Percentiles rank a stretch among this genome's conserved stretches.
These are phyloP conservation scores for Potamilus streckersoni DNA, from an alignment of 1,140 invertebrate genomes.

Conservation along the genomic window DNA sequence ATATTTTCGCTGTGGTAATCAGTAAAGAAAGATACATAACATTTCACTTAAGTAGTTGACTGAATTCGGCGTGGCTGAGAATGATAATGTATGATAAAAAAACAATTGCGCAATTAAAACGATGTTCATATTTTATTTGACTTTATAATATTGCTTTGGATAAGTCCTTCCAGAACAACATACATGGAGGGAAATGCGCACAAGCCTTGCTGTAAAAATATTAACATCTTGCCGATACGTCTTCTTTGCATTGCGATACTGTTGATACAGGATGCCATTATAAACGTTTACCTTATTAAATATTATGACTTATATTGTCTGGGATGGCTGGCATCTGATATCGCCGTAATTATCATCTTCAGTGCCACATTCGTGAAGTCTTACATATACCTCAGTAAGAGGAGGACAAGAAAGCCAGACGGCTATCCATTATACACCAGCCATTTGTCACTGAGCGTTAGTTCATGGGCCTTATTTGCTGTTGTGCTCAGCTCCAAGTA, in stretches of 20 bases:
- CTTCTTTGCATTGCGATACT: constrained; percentile 17
- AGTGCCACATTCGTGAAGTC: constrained; percentile 14
- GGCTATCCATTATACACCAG: too few relatives aligned
- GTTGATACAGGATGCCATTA: constrained; percentile 19
- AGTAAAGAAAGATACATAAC: too few relatives aligned
- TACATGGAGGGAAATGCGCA: too few relatives aligned
- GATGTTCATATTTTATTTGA: too few relatives aligned
- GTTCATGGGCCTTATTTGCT: constrained; percentile 72
- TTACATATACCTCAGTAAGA: not conserved
- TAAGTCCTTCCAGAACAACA: constrained; percentile 1
- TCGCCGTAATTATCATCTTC: constrained; percentile 21
- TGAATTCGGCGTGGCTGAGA: too few relatives aligned
- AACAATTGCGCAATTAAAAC: too few relatives aligned
- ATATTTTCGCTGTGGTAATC: too few relatives aligned
- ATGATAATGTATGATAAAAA: too few relatives aligned
- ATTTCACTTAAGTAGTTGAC: too few relatives aligned
- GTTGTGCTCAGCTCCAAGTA: constrained; percentile 70
- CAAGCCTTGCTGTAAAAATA: too few relatives aligned
- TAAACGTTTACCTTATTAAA: constrained; percentile 35
- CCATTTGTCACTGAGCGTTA: not conserved
- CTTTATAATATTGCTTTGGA: not conserved
- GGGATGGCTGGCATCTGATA: constrained; percentile 16
- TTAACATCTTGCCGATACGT: constrained; percentile 27
- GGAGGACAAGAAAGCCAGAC: too few relatives aligned
- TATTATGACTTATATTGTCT: constrained; percentile 16